A percentile compares a stretch with the other conserved stretches of the same genome.
Evolutionary conservation across 2,113 vertebrate genomes (phyloP).

Genomic region (Dasyornis broadbenti): DNA sequence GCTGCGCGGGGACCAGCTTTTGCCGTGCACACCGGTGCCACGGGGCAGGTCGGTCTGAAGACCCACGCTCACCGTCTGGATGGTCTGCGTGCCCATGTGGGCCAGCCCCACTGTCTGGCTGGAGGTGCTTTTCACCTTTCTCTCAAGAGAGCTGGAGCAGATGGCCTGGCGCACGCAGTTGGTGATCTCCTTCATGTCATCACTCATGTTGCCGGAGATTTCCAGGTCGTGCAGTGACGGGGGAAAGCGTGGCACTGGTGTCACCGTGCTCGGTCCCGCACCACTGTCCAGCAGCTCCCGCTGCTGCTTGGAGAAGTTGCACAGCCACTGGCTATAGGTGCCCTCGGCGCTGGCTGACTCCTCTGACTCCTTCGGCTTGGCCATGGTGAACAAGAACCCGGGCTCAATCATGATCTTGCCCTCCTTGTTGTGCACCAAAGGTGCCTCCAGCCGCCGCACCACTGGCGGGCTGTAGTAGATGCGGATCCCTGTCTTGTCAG

Average conservation of each 20-base stretch:
- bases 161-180: slow-evolving; percentile 97
- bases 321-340: slow-evolving; percentile 88
- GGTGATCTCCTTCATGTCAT: slow-evolving; percentile 99
- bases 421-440: slow-evolving; percentile 74
- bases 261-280: slow-evolving; percentile 43
- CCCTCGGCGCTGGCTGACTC: slow-evolving; percentile 64
- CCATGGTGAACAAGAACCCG: slow-evolving; percentile 80
- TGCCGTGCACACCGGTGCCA: slow-evolving; percentile 76
- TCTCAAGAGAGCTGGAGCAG: slow-evolving; percentile 91
- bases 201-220: slow-evolving; percentile 94
- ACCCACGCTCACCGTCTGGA: slow-evolving; percentile 83
- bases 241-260: slow-evolving; percentile 67
- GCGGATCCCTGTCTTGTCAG: slow-evolving; percentile 92
- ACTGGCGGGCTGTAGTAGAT: slow-evolving; percentile 96
- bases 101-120: slow-evolving; percentile 82
- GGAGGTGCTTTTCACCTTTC: slow-evolving; percentile 87
- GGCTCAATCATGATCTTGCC: slow-evolving; percentile 81
- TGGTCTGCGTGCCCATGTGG: slow-evolving; percentile 86
- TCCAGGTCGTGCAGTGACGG: slow-evolving; percentile 82
- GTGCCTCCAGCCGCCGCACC: slow-evolving; percentile 75
- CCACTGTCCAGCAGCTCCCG: slow-evolving; percentile 82
- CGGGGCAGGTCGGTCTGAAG: slow-evolving; percentile 87
- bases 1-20: slow-evolving; percentile 89
- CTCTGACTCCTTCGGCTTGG: slow-evolving; percentile 78
- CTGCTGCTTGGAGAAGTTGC: slow-evolving; percentile 89